Percentiles rank a stretch among this genome's conserved stretches.
phyloP scores from a whole-genome alignment of 2,888 invertebrate species.

The Epistrophe eligans region DNA sequence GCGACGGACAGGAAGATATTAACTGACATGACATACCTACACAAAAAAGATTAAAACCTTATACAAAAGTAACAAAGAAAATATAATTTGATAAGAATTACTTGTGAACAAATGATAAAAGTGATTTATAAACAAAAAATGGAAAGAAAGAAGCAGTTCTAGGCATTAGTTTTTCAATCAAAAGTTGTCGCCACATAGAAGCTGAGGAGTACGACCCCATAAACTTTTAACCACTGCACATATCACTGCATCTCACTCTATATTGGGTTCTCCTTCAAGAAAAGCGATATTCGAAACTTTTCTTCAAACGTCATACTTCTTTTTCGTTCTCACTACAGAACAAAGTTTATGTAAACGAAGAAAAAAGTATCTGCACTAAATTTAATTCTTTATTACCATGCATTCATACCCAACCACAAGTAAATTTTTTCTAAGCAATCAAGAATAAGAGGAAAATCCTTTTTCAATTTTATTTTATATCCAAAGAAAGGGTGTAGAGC shows the following conservation, averaged over 20 bases:
- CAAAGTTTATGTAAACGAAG: neutral
- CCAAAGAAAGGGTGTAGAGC: slow-evolving; percentile 66
- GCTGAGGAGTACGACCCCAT: slow-evolving; percentile 58
- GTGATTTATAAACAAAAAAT: neutral
- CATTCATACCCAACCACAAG: slow-evolving; percentile 47
- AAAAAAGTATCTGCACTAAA: neutral
- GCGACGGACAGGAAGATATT: slow-evolving; percentile 7
- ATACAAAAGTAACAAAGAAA: neutral
- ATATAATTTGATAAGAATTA: neutral
- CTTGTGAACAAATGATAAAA: neutral
- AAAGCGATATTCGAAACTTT: slow-evolving; percentile 40
- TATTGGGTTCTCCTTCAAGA: slow-evolving; percentile 30
- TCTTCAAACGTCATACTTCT: slow-evolving; percentile 54
- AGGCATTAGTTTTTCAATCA: neutral
- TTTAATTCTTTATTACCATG: neutral
- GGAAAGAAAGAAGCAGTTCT: neutral
- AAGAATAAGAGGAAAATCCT: neutral
- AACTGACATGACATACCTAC: neutral
- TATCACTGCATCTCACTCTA: slow-evolving; percentile 67
- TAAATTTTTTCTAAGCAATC: neutral
- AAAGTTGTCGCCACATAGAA: slow-evolving; percentile 54
- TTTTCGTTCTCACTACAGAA: neutral
- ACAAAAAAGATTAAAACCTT: neutral
- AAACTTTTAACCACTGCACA: slow-evolving; percentile 38
- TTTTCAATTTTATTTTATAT: slow-evolving; percentile 49